Conservation (phyloP, 2,113 vertebrate genomes). For the Ramphastos sulfuratus region DNA sequence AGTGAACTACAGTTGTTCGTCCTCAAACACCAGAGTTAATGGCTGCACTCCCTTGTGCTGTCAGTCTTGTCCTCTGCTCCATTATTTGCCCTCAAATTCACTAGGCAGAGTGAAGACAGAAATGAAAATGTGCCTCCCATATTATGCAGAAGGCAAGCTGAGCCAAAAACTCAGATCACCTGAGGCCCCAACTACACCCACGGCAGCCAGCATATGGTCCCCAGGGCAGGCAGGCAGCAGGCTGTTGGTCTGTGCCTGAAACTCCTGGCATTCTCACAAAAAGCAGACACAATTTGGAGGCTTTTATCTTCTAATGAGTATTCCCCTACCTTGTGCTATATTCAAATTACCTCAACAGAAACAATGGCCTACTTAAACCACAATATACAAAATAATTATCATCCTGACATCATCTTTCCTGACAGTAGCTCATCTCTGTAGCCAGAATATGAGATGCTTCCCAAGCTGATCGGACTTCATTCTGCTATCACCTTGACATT, state of each 20-base stretch:
- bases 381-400: slow-evolving; percentile 45
- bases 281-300: neutral
- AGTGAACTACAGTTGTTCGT: neutral
- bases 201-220: rapidly evolving
- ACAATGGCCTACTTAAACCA: slow-evolving; percentile 44
- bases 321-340: slow-evolving; percentile 10
- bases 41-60: neutral
- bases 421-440: slow-evolving; percentile 3
- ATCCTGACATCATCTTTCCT: slow-evolving; percentile 32
- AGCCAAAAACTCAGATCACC: neutral
- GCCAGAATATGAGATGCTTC: neutral
- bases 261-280: neutral
- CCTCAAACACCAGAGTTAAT: neutral
- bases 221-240: neutral
- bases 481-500: slow-evolving; percentile 60
- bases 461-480: slow-evolving; percentile 1
- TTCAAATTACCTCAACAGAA: slow-evolving; percentile 38
- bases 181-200: rapidly evolving
- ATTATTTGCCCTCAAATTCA: neutral
- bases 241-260: neutral
- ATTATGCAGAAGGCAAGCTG: neutral
- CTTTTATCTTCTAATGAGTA: neutral
- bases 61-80: neutral
- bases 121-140: neutral
- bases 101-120: neutral